Conservation (phyloP, 2,113 vertebrate genomes). For the Hippocampus barbouri region DNA sequence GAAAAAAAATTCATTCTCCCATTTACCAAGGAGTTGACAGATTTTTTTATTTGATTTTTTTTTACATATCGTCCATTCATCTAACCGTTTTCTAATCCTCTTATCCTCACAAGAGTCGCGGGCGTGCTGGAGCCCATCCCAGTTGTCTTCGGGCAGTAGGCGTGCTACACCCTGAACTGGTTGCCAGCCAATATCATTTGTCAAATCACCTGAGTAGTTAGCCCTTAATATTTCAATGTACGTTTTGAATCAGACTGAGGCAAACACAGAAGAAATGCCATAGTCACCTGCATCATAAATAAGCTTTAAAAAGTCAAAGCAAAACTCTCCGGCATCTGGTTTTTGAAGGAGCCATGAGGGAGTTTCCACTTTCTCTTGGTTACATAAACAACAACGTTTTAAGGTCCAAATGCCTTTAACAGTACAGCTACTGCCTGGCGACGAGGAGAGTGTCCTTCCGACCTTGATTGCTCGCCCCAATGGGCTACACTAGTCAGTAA, state of each 20-base stretch:
- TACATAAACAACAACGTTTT: slow-evolving; percentile 69
- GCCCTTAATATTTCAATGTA: background rate
- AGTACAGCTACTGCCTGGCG: slow-evolving; percentile 59
- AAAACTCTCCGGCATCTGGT: slow-evolving; percentile 64
- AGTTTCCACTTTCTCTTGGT: slow-evolving; percentile 65
- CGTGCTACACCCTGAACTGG: no score
- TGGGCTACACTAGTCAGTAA: slow-evolving; percentile 12
- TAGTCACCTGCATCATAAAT: slow-evolving; percentile 55
- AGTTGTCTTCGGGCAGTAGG: no score
- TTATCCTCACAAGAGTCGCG: no score
- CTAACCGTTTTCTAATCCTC: no score
- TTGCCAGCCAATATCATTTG: background rate
- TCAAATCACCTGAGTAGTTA: background rate
- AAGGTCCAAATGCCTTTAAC: slow-evolving; percentile 70
- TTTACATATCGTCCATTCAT: background rate
- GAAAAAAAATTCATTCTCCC: background rate
- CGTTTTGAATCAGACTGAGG: slow-evolving; percentile 17
- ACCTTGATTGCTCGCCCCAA: slow-evolving; percentile 19
- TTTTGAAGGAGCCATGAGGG: slow-evolving; percentile 55
- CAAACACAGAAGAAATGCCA: slow-evolving; percentile 37
- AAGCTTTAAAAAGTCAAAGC: slow-evolving; percentile 52
- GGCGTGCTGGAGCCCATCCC: no score
- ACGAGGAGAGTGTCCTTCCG: slow-evolving; percentile 40
- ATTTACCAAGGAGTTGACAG: background rate
- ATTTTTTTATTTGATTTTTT: background rate